A percentile compares a stretch with the other conserved stretches of the same genome.
Conservation (phyloP, 2,113 vertebrate genomes). For the Vulpes ferrilata region DNA sequence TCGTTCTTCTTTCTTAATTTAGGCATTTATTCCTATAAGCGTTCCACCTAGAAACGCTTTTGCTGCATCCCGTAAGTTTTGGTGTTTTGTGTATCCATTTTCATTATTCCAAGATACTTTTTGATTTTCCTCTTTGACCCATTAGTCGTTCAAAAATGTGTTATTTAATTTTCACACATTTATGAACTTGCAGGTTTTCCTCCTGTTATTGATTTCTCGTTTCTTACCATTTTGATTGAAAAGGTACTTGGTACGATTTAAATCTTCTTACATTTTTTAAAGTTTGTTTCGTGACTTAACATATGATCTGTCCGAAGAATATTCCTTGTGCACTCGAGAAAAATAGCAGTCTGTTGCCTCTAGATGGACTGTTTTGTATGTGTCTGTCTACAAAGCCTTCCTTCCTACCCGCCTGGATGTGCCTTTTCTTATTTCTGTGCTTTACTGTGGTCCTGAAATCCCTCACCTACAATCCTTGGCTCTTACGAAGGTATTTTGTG, state of each 20-base stretch:
- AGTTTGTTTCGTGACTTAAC: neutral
- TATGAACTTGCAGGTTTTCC: neutral
- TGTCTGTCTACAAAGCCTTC: neutral
- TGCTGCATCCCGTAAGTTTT: neutral
- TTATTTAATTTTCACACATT: neutral
- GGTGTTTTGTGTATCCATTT: neutral
- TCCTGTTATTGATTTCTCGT: neutral
- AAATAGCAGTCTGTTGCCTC: neutral
- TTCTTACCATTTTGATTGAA: neutral
- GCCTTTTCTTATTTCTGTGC: neutral
- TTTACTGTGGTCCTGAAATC: neutral
- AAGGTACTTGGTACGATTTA: neutral
- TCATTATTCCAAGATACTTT: neutral
- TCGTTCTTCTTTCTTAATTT: neutral
- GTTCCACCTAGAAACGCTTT: neutral
- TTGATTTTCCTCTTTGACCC: neutral
- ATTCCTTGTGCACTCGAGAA: neutral
- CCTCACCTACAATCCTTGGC: neutral
- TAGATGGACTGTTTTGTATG: neutral
- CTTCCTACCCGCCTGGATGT: neutral
- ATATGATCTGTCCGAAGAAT: neutral
- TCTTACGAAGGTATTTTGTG: neutral
- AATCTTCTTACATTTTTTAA: neutral
- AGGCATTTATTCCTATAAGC: neutral
- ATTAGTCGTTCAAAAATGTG: neutral